A percentile compares a stretch with the other conserved stretches of the same genome.
phyloP scores from a whole-genome alignment of 2,113 vertebrate genomes.

The Morone chrysops region DNA sequence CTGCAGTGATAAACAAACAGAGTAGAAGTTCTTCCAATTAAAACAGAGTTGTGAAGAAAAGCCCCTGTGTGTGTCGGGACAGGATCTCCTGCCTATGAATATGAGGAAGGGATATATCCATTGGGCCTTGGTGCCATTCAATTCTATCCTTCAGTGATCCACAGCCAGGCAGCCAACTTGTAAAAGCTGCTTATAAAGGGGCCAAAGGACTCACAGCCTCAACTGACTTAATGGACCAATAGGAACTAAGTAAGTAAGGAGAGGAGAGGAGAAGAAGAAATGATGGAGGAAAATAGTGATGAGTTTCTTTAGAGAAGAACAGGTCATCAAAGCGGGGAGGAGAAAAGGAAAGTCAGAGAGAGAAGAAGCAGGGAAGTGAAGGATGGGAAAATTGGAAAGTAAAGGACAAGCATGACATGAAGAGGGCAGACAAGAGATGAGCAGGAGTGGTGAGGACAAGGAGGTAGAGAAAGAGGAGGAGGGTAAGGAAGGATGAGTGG shows the following conservation, averaged over 20 bases:
- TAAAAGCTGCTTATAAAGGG: constrained; percentile 73
- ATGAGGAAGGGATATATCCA: constrained; percentile 62
- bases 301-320: background rate
- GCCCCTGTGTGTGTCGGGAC: constrained; percentile 41
- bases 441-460: constrained; percentile 1
- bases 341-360: constrained; percentile 3
- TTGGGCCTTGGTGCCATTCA: constrained; percentile 64
- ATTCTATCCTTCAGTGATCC: constrained; percentile 72
- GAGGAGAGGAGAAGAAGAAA: constrained; percentile 16
- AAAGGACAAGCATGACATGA: constrained; percentile 24
- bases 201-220: constrained; percentile 59
- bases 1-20: constrained; percentile 28
- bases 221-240: constrained; percentile 69
- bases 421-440: constrained; percentile 33
- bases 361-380: background rate
- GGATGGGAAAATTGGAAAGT: constrained; percentile 12
- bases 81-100: constrained; percentile 68
- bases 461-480: constrained; percentile 11
- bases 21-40: constrained; percentile 36
- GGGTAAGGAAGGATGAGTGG: constrained; percentile 14
- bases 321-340: background rate
- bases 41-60: constrained; percentile 51
- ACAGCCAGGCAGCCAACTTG: constrained; percentile 66
- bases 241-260: constrained; percentile 29
- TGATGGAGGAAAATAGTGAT: background rate